Evolutionary conservation across 2,797 vertebrate species (phyloP).

Genomic region (Mormyrops boulengeri): DNA sequence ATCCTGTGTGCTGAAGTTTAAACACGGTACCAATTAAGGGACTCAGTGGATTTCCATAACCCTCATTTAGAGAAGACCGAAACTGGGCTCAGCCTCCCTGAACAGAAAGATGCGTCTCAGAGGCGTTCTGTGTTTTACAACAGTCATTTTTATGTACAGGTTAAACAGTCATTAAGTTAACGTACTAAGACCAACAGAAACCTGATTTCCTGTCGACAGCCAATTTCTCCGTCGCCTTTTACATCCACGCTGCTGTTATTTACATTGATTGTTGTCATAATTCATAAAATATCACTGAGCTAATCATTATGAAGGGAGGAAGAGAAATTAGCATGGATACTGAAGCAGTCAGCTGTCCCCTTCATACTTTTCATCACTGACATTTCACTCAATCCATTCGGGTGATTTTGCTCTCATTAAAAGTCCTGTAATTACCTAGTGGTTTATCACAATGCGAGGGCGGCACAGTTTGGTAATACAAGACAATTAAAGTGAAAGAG

Average conservation of each 20-base stretch:
- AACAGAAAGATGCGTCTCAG: conserved; percentile 56
- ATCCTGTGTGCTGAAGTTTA: not conserved
- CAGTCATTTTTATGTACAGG: conserved; percentile 58
- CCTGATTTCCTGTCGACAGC: not conserved
- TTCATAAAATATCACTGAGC: conserved; percentile 1
- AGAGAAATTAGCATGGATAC: conserved; percentile 47
- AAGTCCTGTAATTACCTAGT: conserved; percentile 35
- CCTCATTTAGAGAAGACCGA: not conserved
- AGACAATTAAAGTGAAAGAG: not conserved
- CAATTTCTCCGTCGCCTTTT: conserved; percentile 8
- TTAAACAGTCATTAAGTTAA: conserved; percentile 58
- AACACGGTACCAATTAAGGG: not conserved
- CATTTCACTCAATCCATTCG: conserved; percentile 59
- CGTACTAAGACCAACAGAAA: not conserved
- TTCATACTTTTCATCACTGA: conserved; percentile 68
- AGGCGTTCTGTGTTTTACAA: conserved; percentile 59
- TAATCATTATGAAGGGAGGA: conserved; percentile 28
- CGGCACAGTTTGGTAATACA: conserved; percentile 50
- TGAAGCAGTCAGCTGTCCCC: conserved; percentile 64
- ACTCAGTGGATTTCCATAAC: not conserved
- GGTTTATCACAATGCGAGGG: conserved; percentile 60
- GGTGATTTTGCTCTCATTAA: conserved; percentile 57
- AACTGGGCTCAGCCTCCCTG: conserved; percentile 29
- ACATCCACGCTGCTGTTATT: conserved; percentile 1
- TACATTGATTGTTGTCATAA: conserved; percentile 8